Evolutionary conservation across 1,140 invertebrate species (phyloP).

Genomic region (Pachyrhynchus sulphureomaculatus): DNA sequence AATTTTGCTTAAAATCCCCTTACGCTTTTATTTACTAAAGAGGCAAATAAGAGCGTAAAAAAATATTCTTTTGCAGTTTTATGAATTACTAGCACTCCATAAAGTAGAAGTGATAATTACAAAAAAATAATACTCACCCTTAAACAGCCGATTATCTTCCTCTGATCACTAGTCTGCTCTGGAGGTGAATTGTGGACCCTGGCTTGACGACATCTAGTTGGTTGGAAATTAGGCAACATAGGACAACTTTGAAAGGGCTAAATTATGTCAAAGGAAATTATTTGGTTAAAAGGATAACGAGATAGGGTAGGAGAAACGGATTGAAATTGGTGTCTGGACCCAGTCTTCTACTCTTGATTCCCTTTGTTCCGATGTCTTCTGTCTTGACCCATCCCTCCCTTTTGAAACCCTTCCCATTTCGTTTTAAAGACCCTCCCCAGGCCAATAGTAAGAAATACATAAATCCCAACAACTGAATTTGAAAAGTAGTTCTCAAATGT

Average conservation of each 20-base stretch:
- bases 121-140: background rate
- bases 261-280: background rate
- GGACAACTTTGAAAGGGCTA: background rate
- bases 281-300: no score
- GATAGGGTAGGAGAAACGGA: no score
- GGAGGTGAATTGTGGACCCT: background rate
- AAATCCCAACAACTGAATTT: no score
- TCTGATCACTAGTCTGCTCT: no score
- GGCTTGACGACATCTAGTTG: background rate
- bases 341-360: no score
- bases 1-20: no score
- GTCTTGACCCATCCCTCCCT: no score
- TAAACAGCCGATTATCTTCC: no score
- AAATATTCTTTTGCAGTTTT: background rate
- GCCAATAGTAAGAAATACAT: background rate
- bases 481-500: no score
- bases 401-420: no score
- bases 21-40: constrained; percentile 9
- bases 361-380: no score
- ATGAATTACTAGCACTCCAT: background rate
- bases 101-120: background rate
- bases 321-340: no score
- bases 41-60: constrained; percentile 5
- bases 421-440: background rate
- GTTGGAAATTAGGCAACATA: background rate